Percentiles rank a stretch among this genome's conserved stretches.
phyloP scores from a whole-genome alignment of 2,888 invertebrate genomes.

The Drosophila parthenogenetica region DNA sequence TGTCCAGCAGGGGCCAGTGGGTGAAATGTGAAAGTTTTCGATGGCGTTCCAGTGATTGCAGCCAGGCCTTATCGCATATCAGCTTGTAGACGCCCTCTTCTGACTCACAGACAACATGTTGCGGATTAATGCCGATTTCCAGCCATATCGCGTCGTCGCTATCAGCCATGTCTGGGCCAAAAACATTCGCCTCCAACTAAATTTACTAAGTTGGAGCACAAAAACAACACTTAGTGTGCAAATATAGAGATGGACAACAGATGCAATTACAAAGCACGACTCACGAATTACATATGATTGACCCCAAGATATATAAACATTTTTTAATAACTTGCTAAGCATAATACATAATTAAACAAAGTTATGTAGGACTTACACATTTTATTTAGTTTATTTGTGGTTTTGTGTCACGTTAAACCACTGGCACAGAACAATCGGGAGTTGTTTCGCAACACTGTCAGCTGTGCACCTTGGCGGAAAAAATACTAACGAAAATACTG shows the following conservation, averaged over 20 bases:
- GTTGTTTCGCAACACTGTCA: conserved; percentile 44
- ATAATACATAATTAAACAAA: too few species aligned
- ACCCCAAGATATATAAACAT: neutral
- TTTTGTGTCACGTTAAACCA: neutral
- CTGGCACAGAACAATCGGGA: neutral
- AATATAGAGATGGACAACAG: conserved; percentile 41
- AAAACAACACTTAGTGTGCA: conserved; percentile 46
- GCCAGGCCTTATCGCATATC: conserved; percentile 89
- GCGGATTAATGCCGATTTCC: conserved; percentile 90
- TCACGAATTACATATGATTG: neutral
- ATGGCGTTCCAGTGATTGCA: conserved; percentile 85
- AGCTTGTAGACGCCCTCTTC: conserved; percentile 87
- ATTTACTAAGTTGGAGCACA: conserved; percentile 22
- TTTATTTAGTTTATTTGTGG: neutral
- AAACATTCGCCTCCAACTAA: conserved; percentile 42
- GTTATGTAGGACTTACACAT: too few species aligned
- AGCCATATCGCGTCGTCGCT: conserved; percentile 87
- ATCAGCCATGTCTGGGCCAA: conserved; percentile 56
- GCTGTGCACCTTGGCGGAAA: conserved; percentile 37
- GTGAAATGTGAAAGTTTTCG: conserved; percentile 79
- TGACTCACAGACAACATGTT: conserved; percentile 87
- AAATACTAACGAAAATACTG: conserved; percentile 3
- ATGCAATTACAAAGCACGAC: neutral
- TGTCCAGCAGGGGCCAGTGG: conserved; percentile 75
- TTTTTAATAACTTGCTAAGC: neutral